Base-by-base conservation (phyloP, 2,113 vertebrate species). In the Tinamus guttatus region DNA sequence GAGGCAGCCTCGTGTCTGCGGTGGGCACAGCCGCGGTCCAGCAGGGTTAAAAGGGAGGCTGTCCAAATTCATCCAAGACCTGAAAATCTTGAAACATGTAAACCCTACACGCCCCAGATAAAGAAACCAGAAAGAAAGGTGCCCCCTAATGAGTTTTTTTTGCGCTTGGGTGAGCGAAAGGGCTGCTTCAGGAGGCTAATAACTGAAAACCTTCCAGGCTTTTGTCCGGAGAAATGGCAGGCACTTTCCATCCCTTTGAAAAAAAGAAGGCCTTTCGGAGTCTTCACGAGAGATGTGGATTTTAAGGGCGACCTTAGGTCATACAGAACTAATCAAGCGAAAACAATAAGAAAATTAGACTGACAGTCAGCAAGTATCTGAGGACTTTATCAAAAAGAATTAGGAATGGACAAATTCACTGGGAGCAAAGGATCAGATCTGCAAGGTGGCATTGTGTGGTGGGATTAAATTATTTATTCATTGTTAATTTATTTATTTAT, bases 401-500 rank as follows among this genome's bases (percentile, higher is more conserved):
- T 97, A 98, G 96, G 97, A 98, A 98, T 98, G 95, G 96, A 96
- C 98, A 98, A 98, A 98, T 96, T 98, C 97, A 96, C 97, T 96
- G 95, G 94, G 96, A 94, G 92, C 97, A 95, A 96, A 98, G 97
- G 96, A 97, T 96, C 97, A 97, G 96, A 97, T 97, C 97, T 98
- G 97, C 97, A 98, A 98, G 97, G 97, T 98, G 97, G 97, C 97
- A 97, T 98, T 98, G 97, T 98, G 95, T 88, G 95, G 88, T 5
- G 41, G 98, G 98, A 98, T 98, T 98, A 98, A 98, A 98, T 98
- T 98, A 98, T 98, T 98, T 98, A 98, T 98, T 98, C 98, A 98
- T 98, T 98, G 98, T 98, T 98, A 98, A 98, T 98, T 98, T 98
- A 98, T 98, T 98, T 98, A 98, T 98, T 83, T 98, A 98, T 98